A percentile compares a stretch with the other conserved stretches of the same genome.
These are phyloP conservation scores for Gryllus longicercus DNA, from an alignment of 2,888 invertebrate species.

Conservation along the genomic window DNA sequence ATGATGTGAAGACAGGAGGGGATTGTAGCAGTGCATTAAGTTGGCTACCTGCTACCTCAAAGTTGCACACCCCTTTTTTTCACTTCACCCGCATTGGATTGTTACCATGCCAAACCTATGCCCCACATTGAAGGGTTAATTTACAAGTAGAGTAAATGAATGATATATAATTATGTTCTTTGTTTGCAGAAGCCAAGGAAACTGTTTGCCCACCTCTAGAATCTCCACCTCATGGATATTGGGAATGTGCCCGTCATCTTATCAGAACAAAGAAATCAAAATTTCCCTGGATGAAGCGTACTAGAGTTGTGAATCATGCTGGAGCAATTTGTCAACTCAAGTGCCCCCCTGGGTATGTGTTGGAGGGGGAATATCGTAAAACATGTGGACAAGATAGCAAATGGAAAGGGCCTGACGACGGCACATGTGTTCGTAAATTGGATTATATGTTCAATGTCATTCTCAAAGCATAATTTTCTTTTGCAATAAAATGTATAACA, in stretches of 20 bases:
- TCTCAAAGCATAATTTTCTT: neutral
- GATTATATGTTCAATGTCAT: slow-evolving; percentile 5
- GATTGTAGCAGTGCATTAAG: too few species aligned
- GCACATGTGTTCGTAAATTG: slow-evolving; percentile 50
- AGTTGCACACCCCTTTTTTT: too few species aligned
- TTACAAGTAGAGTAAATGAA: too few species aligned
- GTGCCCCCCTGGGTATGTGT: slow-evolving; percentile 50
- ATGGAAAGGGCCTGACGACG: slow-evolving; percentile 50
- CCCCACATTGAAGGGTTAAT: too few species aligned
- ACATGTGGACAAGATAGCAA: slow-evolving; percentile 49
- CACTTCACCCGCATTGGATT: too few species aligned
- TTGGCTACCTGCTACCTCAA: too few species aligned
- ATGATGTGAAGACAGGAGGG: too few species aligned
- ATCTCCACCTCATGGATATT: slow-evolving; percentile 50
- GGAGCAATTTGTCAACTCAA: slow-evolving; percentile 52
- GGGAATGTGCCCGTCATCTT: slow-evolving; percentile 48
- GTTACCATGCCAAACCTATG: too few species aligned
- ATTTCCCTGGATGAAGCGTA: slow-evolving; percentile 42
- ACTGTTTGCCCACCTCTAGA: slow-evolving; percentile 49
- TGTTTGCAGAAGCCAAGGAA: neutral
- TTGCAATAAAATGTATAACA: neutral
- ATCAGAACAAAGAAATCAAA: slow-evolving; percentile 40
- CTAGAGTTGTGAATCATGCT: slow-evolving; percentile 47
- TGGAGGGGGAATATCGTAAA: slow-evolving; percentile 49
- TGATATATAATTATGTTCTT: neutral